Base-by-base conservation (phyloP, 2,888 invertebrate species). In the Eristalis arbustorum region DNA sequence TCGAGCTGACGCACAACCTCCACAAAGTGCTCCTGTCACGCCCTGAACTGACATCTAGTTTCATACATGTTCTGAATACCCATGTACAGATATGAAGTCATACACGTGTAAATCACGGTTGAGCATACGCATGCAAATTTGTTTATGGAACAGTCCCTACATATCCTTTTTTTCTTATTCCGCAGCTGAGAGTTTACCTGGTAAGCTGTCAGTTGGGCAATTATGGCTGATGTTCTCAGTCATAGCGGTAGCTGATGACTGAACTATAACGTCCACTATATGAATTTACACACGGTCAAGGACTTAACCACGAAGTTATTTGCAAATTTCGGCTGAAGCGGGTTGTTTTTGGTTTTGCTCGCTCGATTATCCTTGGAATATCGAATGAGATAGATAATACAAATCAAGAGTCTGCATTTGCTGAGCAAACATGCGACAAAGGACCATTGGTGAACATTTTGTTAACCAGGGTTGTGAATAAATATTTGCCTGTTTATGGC, bases 71-170 rank as follows among this genome's bases (percentile, higher is more conserved):
- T 80, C 68, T 73, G 74, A 80, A 80, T 74, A 80, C 69, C 57
- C 34, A 68, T 62, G 61, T 56, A 67, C 40, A 62, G 5, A 13
- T 25, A 23, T 49, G 6, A 57, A 23, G 28, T 34, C 10, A 2
- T 28, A 74, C 73, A 73, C 73, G 34, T 83, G 77, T 83, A 83
- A 83, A 83, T 78, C 83, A 83, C 68, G 61, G 34, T 23, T 63
- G 49, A 57, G 61, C 74, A 74, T 63, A 71, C 66, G 71, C 73
- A 83, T 73, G 77, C 68, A 77, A 77, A 77, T 83, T 83, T 83
- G 77, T 73, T 83, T 59, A 78, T 73, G 63, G 63, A 77, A 83
- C 77, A 59, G 28, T 68, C 62, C 13, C 18, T 66, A 40, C 18
- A 40, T 80, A 37, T 67, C 40, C 23, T 34, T 40, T 69, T 14